These are phyloP conservation scores for Xylota sylvarum DNA, from an alignment of 2,888 invertebrate genomes.

Conservation along the genomic window DNA sequence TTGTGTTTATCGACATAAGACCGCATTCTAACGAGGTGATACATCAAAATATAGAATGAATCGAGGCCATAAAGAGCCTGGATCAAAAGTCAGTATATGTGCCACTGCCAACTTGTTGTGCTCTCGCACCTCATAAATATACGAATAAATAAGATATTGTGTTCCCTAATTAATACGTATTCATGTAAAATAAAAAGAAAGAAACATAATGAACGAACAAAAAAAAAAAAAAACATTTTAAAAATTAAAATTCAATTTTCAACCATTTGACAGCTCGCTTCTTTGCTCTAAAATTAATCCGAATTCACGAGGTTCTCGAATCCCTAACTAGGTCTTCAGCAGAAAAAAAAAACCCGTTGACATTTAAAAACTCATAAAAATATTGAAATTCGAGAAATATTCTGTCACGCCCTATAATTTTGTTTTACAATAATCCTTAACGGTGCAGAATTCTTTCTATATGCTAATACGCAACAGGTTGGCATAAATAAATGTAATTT, in stretches of 20 bases:
- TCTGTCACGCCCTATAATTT: slow-evolving; percentile 12
- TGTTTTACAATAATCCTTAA: neutral
- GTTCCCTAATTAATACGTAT: slow-evolving; percentile 27
- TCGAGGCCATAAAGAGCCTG: neutral
- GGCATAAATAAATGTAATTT: slow-evolving; percentile 37
- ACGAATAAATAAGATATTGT: neutral
- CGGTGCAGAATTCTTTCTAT: neutral
- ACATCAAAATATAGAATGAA: neutral
- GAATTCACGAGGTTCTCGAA: neutral
- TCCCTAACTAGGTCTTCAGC: slow-evolving; percentile 1
- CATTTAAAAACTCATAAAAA: slow-evolving; percentile 37
- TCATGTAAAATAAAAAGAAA: neutral
- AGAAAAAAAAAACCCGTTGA: neutral
- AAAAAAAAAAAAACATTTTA: neutral
- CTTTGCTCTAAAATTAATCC: neutral
- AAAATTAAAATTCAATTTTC: slow-evolving; percentile 26
- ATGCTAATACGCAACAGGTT: slow-evolving; percentile 13
- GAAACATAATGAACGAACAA: slow-evolving; percentile 1
- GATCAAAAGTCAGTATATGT: neutral
- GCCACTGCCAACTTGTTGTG: neutral
- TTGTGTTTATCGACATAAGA: no score
- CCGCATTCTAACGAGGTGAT: no score
- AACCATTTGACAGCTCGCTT: neutral
- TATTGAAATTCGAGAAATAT: slow-evolving; percentile 2
- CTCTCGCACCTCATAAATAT: slow-evolving; percentile 18